These are phyloP conservation scores for Spilogale gracilis DNA, from an alignment of 2,113 vertebrate species.

Conservation along the genomic window DNA sequence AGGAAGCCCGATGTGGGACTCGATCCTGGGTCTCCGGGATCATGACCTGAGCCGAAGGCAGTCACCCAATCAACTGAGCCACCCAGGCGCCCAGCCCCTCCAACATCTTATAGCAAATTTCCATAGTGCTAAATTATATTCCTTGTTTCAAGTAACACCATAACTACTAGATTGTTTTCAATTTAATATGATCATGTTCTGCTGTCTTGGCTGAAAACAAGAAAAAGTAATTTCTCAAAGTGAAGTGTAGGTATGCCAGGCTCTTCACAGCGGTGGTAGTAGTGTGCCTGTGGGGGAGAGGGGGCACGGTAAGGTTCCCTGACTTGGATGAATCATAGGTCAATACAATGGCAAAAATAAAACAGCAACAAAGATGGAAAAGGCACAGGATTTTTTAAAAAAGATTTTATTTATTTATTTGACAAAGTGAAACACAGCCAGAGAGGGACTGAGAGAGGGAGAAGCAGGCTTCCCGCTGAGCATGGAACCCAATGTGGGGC, in stretches of 20 bases:
- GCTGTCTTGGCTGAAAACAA: not conserved
- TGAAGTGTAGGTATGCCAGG: not conserved
- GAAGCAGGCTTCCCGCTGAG: too few relatives aligned
- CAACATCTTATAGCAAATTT: not conserved
- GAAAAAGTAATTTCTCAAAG: not conserved
- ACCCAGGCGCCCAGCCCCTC: too few relatives aligned
- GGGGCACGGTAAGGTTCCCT: accelerated
- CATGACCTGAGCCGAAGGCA: too few relatives aligned
- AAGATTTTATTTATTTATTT: too few relatives aligned
- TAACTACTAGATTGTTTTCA: not conserved
- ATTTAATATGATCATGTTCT: not conserved
- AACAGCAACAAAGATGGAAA: not conserved
- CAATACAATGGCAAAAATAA: not conserved
- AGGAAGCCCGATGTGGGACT: too few relatives aligned
- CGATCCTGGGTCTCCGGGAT: too few relatives aligned
- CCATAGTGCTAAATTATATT: not conserved
- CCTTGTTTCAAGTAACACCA: not conserved
- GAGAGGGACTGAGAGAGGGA: too few relatives aligned
- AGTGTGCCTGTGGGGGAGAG: too few relatives aligned
- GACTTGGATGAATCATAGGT: not conserved
- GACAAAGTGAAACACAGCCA: too few relatives aligned
- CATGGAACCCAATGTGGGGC: too few relatives aligned
- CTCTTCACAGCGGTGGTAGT: not conserved
- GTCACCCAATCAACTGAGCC: too few relatives aligned
- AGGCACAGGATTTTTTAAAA: not conserved